Conservation (phyloP, 2,888 invertebrate species). For the Baccha elongata region DNA sequence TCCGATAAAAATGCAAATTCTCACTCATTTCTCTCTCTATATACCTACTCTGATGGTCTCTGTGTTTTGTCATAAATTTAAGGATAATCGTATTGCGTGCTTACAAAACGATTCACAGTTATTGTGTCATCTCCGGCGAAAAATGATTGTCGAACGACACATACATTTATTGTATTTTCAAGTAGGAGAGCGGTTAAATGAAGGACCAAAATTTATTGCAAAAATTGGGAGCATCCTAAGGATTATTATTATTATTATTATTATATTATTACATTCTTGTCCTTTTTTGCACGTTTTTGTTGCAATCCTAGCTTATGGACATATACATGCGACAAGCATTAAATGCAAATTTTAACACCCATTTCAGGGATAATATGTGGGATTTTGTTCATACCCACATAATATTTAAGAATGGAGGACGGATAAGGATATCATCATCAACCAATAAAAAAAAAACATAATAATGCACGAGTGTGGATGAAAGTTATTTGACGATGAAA, state of each 20-base stretch:
- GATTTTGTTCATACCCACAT: slow-evolving; percentile 22
- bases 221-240: slow-evolving; percentile 68
- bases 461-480: slow-evolving; percentile 38
- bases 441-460: slow-evolving; percentile 53
- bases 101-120: slow-evolving; percentile 73
- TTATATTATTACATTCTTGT: neutral
- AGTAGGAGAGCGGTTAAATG: slow-evolving; percentile 6
- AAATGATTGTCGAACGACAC: slow-evolving; percentile 39
- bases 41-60: too few relatives aligned
- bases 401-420: neutral
- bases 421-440: slow-evolving; percentile 63
- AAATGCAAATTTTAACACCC: slow-evolving; percentile 73
- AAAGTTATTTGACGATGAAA: slow-evolving; percentile 73
- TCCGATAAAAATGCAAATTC: slow-evolving; percentile 72
- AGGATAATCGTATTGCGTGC: slow-evolving; percentile 74
- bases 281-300: slow-evolving; percentile 31
- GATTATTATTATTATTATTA: slow-evolving; percentile 54
- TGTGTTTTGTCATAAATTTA: slow-evolving; percentile 67
- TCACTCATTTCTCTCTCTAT: slow-evolving; percentile 20
- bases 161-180: slow-evolving; percentile 15
- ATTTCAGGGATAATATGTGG: slow-evolving; percentile 61
- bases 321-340: slow-evolving; percentile 49
- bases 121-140: slow-evolving; percentile 69
- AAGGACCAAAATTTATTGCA: slow-evolving; percentile 53
- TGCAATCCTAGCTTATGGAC: slow-evolving; percentile 54